phyloP scores from a whole-genome alignment of 2,113 vertebrate species.

The Brachyhypopomus gauderio region DNA sequence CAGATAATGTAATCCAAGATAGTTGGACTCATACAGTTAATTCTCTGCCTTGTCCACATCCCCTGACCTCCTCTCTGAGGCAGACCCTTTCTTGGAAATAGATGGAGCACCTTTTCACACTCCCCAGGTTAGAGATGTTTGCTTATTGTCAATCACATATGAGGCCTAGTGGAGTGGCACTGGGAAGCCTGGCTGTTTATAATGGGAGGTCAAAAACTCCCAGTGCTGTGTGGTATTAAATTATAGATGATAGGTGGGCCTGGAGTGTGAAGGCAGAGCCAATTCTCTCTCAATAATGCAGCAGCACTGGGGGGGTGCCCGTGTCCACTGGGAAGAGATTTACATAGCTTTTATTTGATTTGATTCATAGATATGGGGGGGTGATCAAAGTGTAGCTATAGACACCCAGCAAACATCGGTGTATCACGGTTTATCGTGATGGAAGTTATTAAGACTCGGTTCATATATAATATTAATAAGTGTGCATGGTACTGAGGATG shows the following conservation, averaged over 20 bases:
- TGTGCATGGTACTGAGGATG: neutral
- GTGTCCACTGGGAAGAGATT: slow-evolving; percentile 7
- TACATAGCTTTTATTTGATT: slow-evolving; percentile 39
- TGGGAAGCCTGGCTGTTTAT: slow-evolving; percentile 20
- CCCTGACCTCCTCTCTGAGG: neutral
- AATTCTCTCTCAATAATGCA: slow-evolving; percentile 43
- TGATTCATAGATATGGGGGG: slow-evolving; percentile 1
- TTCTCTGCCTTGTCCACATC: neutral
- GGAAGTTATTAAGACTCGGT: neutral
- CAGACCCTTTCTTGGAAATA: slow-evolving; percentile 1
- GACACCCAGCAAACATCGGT: neutral
- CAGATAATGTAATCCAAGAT: too few relatives aligned
- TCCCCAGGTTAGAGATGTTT: slow-evolving; percentile 20
- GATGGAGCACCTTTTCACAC: slow-evolving; percentile 6
- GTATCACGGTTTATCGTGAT: neutral
- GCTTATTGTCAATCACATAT: slow-evolving; percentile 20
- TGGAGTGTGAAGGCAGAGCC: slow-evolving; percentile 33
- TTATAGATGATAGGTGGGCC: slow-evolving; percentile 36
- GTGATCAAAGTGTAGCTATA: slow-evolving; percentile 32
- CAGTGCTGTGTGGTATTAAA: slow-evolving; percentile 28
- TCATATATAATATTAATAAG: slow-evolving; percentile 12
- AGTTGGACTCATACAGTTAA: neutral
- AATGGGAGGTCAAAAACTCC: slow-evolving; percentile 46
- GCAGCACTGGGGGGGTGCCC: neutral
- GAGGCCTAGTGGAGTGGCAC: neutral